These are phyloP conservation scores for Tachypleus tridentatus DNA, from an alignment of 1,140 invertebrate species.

Conservation along the genomic window DNA sequence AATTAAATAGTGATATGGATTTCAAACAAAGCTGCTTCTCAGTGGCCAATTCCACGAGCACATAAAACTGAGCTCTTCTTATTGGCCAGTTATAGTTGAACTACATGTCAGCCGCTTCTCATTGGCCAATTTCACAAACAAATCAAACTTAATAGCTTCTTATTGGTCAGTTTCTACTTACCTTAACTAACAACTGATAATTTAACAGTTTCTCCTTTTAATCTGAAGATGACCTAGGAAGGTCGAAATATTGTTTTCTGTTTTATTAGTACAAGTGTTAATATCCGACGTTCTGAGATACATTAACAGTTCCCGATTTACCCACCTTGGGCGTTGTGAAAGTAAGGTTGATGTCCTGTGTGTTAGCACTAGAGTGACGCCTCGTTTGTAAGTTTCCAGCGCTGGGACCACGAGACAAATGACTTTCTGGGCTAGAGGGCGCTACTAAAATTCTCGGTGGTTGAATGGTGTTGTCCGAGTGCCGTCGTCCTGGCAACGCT, in stretches of 20 bases:
- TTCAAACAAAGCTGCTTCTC: too few relatives aligned
- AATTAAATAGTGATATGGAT: too few relatives aligned
- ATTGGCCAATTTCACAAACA: too few relatives aligned
- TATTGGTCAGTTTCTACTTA: background rate
- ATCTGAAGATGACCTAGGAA: conserved; percentile 5
- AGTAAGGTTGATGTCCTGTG: conserved; percentile 61
- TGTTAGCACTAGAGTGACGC: conserved; percentile 79
- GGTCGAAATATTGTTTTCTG: background rate
- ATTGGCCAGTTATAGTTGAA: too few relatives aligned
- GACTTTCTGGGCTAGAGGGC: conserved; percentile 46
- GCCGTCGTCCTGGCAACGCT: conserved; percentile 56
- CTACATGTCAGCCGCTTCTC: too few relatives aligned
- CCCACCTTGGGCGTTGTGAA: conserved; percentile 19
- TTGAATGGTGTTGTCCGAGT: conserved; percentile 73
- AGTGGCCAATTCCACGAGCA: too few relatives aligned
- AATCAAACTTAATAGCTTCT: too few relatives aligned
- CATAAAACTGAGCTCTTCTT: too few relatives aligned
- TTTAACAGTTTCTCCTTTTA: background rate
- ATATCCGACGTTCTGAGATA: background rate
- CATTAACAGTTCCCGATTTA: background rate
- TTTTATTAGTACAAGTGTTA: background rate
- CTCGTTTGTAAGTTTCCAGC: conserved; percentile 55
- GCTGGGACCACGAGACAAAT: conserved; percentile 62
- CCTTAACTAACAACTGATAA: background rate
- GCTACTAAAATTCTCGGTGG: conserved; percentile 57